phyloP scores from a whole-genome alignment of 2,797 vertebrate genomes.

The Rachycentron canadum region DNA sequence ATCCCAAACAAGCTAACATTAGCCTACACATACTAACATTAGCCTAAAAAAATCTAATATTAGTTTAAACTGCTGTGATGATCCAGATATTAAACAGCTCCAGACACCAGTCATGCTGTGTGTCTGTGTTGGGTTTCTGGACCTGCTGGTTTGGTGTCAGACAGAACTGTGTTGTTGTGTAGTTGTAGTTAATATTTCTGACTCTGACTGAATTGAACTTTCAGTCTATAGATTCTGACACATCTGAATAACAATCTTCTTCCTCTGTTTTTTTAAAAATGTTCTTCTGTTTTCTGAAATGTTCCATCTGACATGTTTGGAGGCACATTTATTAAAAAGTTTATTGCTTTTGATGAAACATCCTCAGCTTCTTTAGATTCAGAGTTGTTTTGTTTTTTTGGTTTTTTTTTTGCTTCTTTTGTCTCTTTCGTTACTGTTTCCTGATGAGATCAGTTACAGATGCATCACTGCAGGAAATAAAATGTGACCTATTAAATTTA shows the following conservation, averaged over 20 bases:
- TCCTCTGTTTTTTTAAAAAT: too few species aligned
- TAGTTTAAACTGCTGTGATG: too few species aligned
- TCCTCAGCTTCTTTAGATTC: constrained; percentile 35
- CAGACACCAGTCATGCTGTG: too few species aligned
- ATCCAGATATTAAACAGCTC: too few species aligned
- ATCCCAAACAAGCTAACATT: too few species aligned
- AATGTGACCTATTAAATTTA: constrained; percentile 69
- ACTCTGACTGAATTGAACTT: too few species aligned
- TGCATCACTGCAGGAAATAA: constrained; percentile 54
- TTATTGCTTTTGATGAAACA: constrained; percentile 68
- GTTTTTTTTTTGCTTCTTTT: constrained; percentile 28
- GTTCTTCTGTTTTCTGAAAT: constrained; percentile 18
- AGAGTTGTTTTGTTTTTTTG: not conserved
- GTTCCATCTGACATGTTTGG: constrained; percentile 41
- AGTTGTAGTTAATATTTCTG: too few species aligned
- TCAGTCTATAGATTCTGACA: constrained; percentile 31
- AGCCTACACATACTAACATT: too few species aligned
- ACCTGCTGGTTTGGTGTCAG: too few species aligned
- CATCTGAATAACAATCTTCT: not conserved
- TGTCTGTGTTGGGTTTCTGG: too few species aligned
- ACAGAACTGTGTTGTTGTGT: too few species aligned
- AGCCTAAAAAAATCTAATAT: too few species aligned
- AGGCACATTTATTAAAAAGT: constrained; percentile 60
- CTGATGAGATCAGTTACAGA: constrained; percentile 39
- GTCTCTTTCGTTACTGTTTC: constrained; percentile 52